Percentiles rank a stretch among this genome's conserved stretches.
Evolutionary conservation across 1,140 invertebrate species (phyloP).

Genomic region (Macrosteles quadrilineatus): DNA sequence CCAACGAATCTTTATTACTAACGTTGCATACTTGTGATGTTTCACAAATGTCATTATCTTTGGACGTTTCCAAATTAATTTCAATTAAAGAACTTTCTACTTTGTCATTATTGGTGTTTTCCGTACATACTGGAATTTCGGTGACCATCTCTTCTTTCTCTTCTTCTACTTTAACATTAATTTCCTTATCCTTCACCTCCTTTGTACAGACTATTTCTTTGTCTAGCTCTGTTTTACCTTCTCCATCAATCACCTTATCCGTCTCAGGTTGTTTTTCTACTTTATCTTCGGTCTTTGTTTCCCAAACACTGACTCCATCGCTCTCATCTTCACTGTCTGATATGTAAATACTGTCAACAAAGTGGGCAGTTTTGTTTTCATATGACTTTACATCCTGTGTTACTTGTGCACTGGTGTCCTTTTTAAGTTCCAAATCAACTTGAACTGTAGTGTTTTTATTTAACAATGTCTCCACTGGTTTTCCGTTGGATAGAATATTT

Average conservation of each 20-base stretch:
- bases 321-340: constrained; percentile 2
- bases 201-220: too few relatives aligned
- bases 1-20: too few relatives aligned
- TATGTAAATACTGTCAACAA: constrained; percentile 8
- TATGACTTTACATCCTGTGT: background rate
- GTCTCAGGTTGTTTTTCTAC: background rate
- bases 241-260: too few relatives aligned
- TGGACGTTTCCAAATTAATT: background rate
- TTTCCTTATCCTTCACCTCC: too few relatives aligned
- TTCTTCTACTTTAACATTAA: too few relatives aligned
- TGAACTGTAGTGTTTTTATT: background rate
- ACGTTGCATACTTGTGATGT: too few relatives aligned
- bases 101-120: too few relatives aligned
- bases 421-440: background rate
- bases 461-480: background rate
- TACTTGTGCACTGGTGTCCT: background rate
- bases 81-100: background rate
- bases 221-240: too few relatives aligned
- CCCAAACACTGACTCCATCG: background rate
- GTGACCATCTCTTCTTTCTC: too few relatives aligned
- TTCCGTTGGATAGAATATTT: background rate
- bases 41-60: background rate
- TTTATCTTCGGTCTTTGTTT: background rate
- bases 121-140: too few relatives aligned
- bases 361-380: background rate